A percentile compares a stretch with the other conserved stretches of the same genome.
Conservation (phyloP, 2,888 invertebrate genomes). For the Trissoscelio sp. region DNA sequence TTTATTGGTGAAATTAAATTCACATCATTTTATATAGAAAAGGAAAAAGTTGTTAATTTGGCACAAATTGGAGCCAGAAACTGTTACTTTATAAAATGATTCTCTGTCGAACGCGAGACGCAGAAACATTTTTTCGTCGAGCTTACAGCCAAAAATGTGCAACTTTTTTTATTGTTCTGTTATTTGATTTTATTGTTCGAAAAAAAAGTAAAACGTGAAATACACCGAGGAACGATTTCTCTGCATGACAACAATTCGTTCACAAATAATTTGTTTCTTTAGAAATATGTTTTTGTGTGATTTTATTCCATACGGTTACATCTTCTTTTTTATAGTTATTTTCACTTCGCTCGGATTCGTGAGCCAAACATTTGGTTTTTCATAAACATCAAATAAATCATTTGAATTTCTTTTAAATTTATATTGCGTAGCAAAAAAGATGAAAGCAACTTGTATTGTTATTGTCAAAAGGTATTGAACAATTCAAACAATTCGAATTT, state of each 20-base stretch:
- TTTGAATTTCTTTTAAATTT: not conserved
- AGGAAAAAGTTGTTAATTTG: too few species aligned
- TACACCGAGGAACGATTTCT: not conserved
- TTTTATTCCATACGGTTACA: not conserved
- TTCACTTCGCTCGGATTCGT: not conserved
- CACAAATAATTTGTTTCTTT: conserved; percentile 28
- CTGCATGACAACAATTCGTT: conserved; percentile 15
- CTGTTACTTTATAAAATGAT: not conserved
- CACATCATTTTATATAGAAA: too few species aligned
- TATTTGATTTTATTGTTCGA: conserved; percentile 26
- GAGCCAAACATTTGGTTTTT: conserved; percentile 5
- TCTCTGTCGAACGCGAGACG: not conserved
- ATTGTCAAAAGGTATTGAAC: not conserved
- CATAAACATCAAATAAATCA: conserved; percentile 20
- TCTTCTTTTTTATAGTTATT: conserved; percentile 3
- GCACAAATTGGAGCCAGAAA: too few species aligned
- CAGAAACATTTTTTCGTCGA: conserved; percentile 6
- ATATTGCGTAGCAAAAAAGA: not conserved
- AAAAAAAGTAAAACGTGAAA: not conserved
- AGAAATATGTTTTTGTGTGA: conserved; percentile 15
- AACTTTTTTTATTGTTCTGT: conserved; percentile 1
- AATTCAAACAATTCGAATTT: too few species aligned
- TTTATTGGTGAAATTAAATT: too few species aligned
- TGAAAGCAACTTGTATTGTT: not conserved
- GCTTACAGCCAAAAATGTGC: conserved; percentile 9